Conservation (phyloP, 2,113 vertebrate species). For the Eira barbara region DNA sequence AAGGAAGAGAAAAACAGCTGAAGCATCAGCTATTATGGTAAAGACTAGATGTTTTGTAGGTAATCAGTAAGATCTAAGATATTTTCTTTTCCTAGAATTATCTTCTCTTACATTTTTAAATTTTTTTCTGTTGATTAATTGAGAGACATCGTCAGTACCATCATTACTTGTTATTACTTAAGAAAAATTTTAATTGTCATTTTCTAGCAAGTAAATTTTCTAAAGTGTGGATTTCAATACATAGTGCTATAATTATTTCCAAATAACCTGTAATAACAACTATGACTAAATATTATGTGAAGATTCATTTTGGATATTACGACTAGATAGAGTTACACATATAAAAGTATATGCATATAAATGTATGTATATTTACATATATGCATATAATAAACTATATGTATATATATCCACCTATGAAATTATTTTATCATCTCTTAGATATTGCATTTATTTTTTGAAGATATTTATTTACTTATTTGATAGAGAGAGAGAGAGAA, state of each 20-base stretch:
- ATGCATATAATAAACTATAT: background rate
- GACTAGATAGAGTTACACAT: background rate
- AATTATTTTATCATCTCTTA: background rate
- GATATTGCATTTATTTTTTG: background rate
- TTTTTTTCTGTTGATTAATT: background rate
- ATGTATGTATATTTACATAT: background rate
- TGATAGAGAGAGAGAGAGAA: too few species aligned
- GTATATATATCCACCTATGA: background rate
- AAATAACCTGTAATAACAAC: background rate
- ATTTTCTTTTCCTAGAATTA: background rate
- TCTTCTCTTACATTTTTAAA: background rate
- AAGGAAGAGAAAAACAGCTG: background rate
- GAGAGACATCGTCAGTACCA: background rate
- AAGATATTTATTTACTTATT: too few species aligned
- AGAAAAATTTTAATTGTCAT: background rate
- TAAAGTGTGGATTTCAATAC: background rate
- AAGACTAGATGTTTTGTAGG: background rate
- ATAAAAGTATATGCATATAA: too few species aligned
- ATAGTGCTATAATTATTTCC: background rate
- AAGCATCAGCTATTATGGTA: background rate
- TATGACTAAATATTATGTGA: background rate
- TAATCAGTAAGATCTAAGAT: background rate
- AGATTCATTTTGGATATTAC: background rate
- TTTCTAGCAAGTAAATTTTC: background rate
- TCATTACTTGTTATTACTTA: background rate